Evolutionary conservation across 2,797 vertebrate species (phyloP), one percentile per base, ranked within the genome.

Genomic region (Pampus argenteus): DNA sequence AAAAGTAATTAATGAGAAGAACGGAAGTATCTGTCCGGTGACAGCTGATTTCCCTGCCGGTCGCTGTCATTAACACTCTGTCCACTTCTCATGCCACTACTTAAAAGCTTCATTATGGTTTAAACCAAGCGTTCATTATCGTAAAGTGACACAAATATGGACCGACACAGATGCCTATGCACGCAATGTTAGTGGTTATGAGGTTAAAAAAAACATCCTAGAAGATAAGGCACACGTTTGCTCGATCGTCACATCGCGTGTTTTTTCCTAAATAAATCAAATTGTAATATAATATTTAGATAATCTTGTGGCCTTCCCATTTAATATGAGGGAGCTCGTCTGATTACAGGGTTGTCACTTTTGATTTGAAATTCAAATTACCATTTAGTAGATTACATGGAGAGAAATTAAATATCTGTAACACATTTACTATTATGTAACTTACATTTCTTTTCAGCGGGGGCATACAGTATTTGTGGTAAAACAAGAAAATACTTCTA

Each of bases 1-100:
- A 87, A 87, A 91, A 90, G 91, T 93, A 94, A 94, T 94, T 94
- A 93, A 94, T 91, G 90, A 88, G 80, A 91, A 90, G 89, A 92
- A 89, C 82, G 76, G 83, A 93, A 90, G 84, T 89, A 87, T 92
- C 73, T 91, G 81, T 78, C 88, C 36, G 59, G 79, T 92, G 92
- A 93, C 91, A 91, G 88, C 84, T 92, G 92, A 93, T 92, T 91
- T 89, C 85, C 88, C 76, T 87, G 81, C 85, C 73, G 78, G 86
- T 84, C 80, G 17, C 79, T 81, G 80, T 88, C 82, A 87, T 85
- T 85, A 88, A 84, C 87, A 89, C 79, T 82, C 82, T 82, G 82
- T 86, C 87, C 81, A 76, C 80, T 84, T 64, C 80, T 87, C 75
- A 71, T 74, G 51, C 84, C 69, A 74, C 75, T 81, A 84, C 86